phyloP scores from a whole-genome alignment of 2,113 vertebrate species.

The Narcine bancroftii region DNA sequence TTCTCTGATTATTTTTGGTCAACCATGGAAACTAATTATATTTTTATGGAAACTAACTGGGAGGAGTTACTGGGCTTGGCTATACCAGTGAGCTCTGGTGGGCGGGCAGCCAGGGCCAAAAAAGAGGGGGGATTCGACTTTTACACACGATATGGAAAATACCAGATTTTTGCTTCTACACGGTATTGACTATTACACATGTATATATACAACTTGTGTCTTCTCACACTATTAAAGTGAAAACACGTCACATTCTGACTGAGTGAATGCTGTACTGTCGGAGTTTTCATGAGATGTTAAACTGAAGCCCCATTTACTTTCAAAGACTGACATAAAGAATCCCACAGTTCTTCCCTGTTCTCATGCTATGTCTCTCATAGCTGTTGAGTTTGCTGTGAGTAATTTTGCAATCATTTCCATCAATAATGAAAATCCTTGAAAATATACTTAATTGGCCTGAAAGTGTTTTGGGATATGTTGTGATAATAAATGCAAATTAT shows the following conservation, averaged over 20 bases:
- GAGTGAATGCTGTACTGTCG: not conserved
- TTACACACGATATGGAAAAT: no score
- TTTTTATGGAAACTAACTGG: not conserved
- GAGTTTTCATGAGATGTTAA: not conserved
- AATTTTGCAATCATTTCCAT: not conserved
- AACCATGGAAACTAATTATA: not conserved
- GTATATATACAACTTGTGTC: no score
- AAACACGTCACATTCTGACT: not conserved
- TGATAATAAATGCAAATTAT: not conserved
- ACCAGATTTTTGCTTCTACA: no score
- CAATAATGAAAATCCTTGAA: not conserved
- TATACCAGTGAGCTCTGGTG: no score
- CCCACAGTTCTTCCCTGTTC: no score
- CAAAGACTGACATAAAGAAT: not conserved
- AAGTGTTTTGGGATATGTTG: not conserved
- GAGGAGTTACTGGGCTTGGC: not conserved
- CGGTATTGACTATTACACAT: no score
- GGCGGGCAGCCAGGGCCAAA: no score
- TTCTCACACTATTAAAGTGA: not conserved
- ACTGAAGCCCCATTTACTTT: not conserved
- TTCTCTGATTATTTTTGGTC: slow-evolving; percentile 21
- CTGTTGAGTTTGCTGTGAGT: not conserved
- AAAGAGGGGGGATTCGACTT: no score
- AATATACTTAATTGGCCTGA: not conserved
- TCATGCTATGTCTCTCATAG: no score